These are phyloP conservation scores for Mastigias papua DNA, from an alignment of 30 jellyfish, hydroid and myxozoan genomes.

Conservation along the genomic window DNA sequence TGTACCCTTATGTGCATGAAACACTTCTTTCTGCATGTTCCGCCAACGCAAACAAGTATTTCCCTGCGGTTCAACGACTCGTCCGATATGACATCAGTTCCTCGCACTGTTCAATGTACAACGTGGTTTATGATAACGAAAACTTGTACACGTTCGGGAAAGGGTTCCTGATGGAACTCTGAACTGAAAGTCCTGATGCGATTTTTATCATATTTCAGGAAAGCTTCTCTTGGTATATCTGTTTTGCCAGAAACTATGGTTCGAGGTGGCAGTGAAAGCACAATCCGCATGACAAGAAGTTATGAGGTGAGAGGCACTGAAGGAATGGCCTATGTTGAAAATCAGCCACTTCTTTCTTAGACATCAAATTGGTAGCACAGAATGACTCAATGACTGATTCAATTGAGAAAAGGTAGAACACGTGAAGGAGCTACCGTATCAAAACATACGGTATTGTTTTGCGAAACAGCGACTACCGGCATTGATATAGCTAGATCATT, in stretches of 20 bases:
- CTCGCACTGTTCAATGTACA: not conserved
- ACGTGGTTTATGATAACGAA: not conserved
- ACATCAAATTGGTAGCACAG: not conserved
- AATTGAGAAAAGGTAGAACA: no score
- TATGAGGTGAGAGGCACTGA: constrained; percentile 31
- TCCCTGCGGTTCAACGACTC: no score
- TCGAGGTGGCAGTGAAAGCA: constrained; percentile 44
- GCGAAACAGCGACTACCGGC: no score
- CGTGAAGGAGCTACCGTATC: no score
- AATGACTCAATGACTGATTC: no score
- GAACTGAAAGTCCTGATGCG: constrained; percentile 10
- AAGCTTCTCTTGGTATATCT: constrained; percentile 19
- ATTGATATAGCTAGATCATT: no score
- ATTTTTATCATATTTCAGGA: constrained; percentile 3
- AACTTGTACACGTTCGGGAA: no score
- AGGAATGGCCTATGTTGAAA: not conserved
- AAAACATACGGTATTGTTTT: no score
- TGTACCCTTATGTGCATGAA: no score
- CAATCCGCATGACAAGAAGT: constrained; percentile 29
- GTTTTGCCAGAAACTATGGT: constrained; percentile 56
- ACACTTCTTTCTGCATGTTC: no score
- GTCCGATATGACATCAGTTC: no score
- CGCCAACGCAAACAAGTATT: no score
- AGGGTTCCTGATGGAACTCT: not conserved
- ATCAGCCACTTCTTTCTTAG: not conserved